Base-by-base conservation (phyloP, 1,140 invertebrate species). In the Pogonomyrmex californicus region DNA sequence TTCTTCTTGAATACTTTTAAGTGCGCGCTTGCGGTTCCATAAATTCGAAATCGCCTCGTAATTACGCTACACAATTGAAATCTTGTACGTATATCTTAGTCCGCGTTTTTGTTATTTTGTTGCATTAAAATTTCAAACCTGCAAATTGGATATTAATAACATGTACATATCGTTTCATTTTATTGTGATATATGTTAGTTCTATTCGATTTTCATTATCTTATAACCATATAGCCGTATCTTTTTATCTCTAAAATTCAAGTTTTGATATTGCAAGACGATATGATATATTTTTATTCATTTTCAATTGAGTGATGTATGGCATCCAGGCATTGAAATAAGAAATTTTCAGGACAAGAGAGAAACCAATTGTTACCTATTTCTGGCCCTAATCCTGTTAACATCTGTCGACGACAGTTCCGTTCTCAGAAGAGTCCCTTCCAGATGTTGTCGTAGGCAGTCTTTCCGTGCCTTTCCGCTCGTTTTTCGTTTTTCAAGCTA, bases 331-430 rank as follows among this genome's bases (percentile, higher is more conserved):
- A 9, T 17, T 49, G 6, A 30, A 65, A 33, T 30, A 65, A 77
- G 62, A 54, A 71, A 76, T 68, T 30, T 78, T 62, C 33, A 17
- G 65, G 14, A 12, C 44, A 47, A 81, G 36, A 51, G 44, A 54
- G 56, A 70, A 23, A 51, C 1, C 73, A 75, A 49, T 68, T 63
- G 54, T 66, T 78, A 17, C 41, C 51, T 82, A 63, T 87, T 89
- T 82, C 65, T 71, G 71, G 44, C 58, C 77, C 78, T 83, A 58
- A 89, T 87, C 63, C 85, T 81, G 88, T 89, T 86, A 90, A 87
- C 81, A 86, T 89, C 90, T 91, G 91, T 62, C 76, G 79, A 60
- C 60, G 79, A 86, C 88, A 90, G 86, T 54, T 77, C 23, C 87
- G 68, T 81, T 87, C 86, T 33, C 76, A 71, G 83, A 75, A 75